Conservation (phyloP, 1,140 invertebrate species). For the Apis laboriosa region DNA sequence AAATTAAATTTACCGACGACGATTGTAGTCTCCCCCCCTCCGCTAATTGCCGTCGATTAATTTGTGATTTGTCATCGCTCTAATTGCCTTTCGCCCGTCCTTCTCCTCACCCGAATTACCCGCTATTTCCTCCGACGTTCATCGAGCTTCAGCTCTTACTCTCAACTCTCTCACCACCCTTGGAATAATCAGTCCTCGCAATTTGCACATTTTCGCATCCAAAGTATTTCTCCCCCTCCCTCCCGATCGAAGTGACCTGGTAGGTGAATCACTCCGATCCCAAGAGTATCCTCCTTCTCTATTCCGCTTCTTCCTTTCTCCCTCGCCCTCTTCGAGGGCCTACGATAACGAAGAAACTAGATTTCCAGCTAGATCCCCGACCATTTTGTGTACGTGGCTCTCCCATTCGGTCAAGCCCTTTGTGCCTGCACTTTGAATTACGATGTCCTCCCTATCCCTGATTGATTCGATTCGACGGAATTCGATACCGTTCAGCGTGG, state of each 20-base stretch:
- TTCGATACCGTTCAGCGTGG: conserved; percentile 38
- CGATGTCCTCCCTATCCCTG: conserved; percentile 14
- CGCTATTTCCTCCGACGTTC: not conserved
- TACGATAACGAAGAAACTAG: conserved; percentile 61
- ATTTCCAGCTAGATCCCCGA: conserved; percentile 40
- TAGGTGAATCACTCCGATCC: conserved; percentile 42
- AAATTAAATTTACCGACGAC: conserved; percentile 62
- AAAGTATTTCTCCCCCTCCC: not conserved
- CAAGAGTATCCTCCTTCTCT: conserved; percentile 17
- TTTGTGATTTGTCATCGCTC: conserved; percentile 51
- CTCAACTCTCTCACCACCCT: not conserved
- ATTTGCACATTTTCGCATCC: conserved; percentile 18
- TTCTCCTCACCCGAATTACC: conserved; percentile 17
- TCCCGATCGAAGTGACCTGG: conserved; percentile 5
- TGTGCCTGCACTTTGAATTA: conserved; percentile 53
- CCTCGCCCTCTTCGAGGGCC: not conserved
- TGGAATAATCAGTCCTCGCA: not conserved
- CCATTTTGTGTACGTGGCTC: conserved; percentile 38
- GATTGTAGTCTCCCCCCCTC: not conserved
- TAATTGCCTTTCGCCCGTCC: conserved; percentile 46
- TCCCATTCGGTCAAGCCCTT: not conserved
- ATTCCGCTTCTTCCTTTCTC: not conserved
- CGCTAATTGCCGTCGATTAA: conserved; percentile 45
- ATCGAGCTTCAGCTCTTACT: not conserved
- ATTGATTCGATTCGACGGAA: conserved; percentile 63